A percentile compares a stretch with the other conserved stretches of the same genome.
These are phyloP conservation scores for Limenitis arthemis DNA, from an alignment of 2,888 invertebrate species.

Conservation along the genomic window DNA sequence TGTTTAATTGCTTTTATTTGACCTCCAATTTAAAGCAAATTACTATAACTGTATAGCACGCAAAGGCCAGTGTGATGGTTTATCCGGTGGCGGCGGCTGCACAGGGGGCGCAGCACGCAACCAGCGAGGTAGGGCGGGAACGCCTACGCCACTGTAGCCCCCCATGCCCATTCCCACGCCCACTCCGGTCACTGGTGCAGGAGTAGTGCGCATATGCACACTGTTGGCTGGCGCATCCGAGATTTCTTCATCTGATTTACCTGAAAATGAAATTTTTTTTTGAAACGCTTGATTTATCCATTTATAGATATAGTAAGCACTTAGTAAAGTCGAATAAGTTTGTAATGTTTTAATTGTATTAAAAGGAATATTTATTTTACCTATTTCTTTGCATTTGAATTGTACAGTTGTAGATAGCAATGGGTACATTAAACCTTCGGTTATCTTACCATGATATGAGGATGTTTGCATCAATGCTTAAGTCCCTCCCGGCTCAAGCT, in stretches of 20 bases:
- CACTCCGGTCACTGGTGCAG: conserved; percentile 12
- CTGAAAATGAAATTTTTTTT: conserved; percentile 8
- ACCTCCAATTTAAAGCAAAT: too few relatives aligned
- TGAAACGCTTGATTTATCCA: not conserved
- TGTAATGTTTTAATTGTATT: too few relatives aligned
- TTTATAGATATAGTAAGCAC: not conserved
- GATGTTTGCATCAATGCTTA: conserved; percentile 91
- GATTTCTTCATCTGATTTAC: conserved; percentile 22
- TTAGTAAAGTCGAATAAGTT: too few relatives aligned
- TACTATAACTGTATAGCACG: conserved; percentile 50
- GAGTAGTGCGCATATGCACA: conserved; percentile 44
- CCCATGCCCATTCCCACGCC: conserved; percentile 20
- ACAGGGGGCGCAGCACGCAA: conserved; percentile 65
- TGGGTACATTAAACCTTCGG: conserved; percentile 84
- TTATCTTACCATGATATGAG: conserved; percentile 95
- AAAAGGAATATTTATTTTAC: too few relatives aligned
- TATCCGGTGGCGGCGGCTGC: conserved; percentile 26
- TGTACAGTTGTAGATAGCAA: conserved; percentile 69
- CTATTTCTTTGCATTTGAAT: too few relatives aligned
- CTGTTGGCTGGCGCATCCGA: conserved; percentile 55
- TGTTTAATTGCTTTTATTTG: too few relatives aligned
- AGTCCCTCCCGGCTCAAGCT: conserved; percentile 88
- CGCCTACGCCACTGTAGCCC: conserved; percentile 24
- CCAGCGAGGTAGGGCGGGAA: conserved; percentile 26
- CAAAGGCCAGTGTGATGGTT: conserved; percentile 64